phyloP scores from a whole-genome alignment of 2,113 vertebrate species.

The Hemichromis elongatus region DNA sequence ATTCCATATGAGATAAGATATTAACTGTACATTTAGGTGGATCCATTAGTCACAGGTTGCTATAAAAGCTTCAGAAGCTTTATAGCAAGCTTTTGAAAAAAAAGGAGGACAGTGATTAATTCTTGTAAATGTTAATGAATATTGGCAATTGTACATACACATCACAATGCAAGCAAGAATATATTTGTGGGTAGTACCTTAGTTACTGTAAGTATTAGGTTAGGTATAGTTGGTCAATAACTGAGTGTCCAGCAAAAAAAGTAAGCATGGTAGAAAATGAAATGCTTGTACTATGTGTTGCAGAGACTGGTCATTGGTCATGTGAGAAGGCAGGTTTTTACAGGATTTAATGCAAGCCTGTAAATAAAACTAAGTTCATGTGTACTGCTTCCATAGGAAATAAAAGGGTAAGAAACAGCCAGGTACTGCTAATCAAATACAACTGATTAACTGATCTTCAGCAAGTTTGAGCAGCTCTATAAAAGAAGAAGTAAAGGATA shows the following conservation, averaged over 20 bases:
- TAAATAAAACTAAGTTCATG: background rate
- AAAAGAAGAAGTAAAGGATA: background rate
- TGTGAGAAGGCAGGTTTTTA: background rate
- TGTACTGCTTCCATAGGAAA: background rate
- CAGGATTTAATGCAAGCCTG: background rate
- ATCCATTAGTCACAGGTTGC: slow-evolving; percentile 21
- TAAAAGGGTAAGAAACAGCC: background rate
- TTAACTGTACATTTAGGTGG: slow-evolving; percentile 15
- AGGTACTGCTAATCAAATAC: background rate
- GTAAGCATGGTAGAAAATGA: background rate
- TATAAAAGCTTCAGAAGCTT: background rate
- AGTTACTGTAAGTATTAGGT: background rate
- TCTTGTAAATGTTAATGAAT: background rate
- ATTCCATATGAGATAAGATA: background rate
- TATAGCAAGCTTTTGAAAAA: background rate
- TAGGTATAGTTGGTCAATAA: background rate
- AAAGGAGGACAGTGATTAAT: background rate
- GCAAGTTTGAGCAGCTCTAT: background rate
- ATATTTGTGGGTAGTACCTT: background rate
- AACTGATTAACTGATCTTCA: background rate
- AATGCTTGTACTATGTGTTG: background rate
- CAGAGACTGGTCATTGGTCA: background rate
- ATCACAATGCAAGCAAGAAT: background rate
- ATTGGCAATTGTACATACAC: background rate
- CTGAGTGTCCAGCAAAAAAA: background rate